Evolutionary conservation across 2,888 invertebrate genomes (phyloP).

Genomic region (Drosophila meridionalis): DNA sequence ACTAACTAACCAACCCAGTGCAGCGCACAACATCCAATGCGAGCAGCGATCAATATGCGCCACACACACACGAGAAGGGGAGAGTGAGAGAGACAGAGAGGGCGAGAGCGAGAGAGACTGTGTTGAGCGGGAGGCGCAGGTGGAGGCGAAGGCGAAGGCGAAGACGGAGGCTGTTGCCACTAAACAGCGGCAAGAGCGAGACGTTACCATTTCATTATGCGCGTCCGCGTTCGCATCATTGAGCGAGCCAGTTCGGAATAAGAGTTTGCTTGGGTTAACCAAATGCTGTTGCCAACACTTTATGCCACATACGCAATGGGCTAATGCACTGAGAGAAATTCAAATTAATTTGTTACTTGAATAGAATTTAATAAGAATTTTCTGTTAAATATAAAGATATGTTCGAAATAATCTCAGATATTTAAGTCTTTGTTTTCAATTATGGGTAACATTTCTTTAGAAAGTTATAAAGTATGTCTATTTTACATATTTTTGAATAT

Average conservation of each 20-base stretch:
- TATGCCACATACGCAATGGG: constrained; percentile 26
- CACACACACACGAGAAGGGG: constrained; percentile 26
- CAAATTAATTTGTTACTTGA: not conserved
- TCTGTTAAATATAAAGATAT: no score
- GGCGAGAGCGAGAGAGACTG: not conserved
- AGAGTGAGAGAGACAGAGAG: not conserved
- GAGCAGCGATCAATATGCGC: constrained; percentile 11
- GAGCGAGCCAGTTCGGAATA: constrained; percentile 22
- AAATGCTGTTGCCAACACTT: constrained; percentile 56
- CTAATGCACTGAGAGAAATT: constrained; percentile 40
- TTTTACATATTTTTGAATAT: no score
- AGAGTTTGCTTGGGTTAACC: constrained; percentile 42
- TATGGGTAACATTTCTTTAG: no score
- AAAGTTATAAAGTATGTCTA: no score
- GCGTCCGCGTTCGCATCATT: constrained; percentile 28
- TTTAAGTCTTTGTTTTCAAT: no score
- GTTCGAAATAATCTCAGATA: no score
- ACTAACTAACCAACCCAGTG: constrained; percentile 56
- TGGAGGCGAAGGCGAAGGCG: constrained; percentile 2
- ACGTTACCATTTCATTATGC: constrained; percentile 66
- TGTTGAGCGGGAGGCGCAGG: not conserved
- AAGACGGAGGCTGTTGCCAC: constrained; percentile 21
- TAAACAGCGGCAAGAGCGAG: constrained; percentile 22
- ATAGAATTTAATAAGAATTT: not conserved
- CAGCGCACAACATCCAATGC: constrained; percentile 51